A percentile compares a stretch with the other conserved stretches of the same genome.
These are phyloP conservation scores for pig (Sus scrofa) DNA, from an alignment of 2,113 vertebrate genomes.

Conservation along the genomic window DNA sequence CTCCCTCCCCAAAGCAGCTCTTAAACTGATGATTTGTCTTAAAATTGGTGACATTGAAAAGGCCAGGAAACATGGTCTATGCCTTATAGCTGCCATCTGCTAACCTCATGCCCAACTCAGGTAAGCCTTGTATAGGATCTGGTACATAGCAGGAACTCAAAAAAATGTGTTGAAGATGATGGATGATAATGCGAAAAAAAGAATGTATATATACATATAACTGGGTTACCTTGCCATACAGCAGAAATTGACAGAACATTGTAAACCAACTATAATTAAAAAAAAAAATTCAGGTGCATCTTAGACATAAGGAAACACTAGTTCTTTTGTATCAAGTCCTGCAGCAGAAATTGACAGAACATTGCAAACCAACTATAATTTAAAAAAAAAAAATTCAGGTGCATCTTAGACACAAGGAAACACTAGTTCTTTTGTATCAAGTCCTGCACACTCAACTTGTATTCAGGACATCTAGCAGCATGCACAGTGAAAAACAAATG, in stretches of 20 bases:
- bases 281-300: too few species aligned
- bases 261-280: too few species aligned
- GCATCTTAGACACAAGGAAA: constrained; percentile 17
- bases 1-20: background rate
- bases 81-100: background rate
- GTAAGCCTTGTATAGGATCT: background rate
- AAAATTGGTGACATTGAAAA: background rate
- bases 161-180: background rate
- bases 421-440: background rate
- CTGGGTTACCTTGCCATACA: too few species aligned
- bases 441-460: background rate
- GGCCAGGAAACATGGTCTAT: background rate
- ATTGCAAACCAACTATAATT: too few species aligned
- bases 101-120: background rate
- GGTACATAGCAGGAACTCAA: background rate
- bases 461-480: background rate
- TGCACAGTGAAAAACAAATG: background rate
- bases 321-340: too few species aligned
- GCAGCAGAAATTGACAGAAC: too few species aligned
- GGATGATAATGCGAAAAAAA: too few species aligned
- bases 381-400: too few species aligned
- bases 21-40: background rate
- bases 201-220: too few species aligned
- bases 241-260: too few species aligned
- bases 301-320: too few species aligned